Percentiles rank a stretch among this genome's conserved stretches.
Conservation (phyloP, 2,888 invertebrate species). For the Plebejus melissa region DNA sequence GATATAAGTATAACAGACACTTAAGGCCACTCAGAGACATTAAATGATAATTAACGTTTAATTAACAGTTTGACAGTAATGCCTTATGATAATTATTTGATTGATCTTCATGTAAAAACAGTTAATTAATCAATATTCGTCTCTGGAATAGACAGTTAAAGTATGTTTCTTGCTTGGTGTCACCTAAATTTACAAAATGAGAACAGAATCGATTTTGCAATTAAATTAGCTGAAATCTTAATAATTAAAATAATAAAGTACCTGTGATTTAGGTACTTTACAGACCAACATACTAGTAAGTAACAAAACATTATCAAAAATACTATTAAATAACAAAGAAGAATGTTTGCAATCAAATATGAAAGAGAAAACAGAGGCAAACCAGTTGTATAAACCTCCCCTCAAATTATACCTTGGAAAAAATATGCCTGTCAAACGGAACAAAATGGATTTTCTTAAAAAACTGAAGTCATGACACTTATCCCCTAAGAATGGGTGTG, state of each 20-base stretch:
- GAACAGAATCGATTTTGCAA: not conserved
- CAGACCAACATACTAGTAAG: not conserved
- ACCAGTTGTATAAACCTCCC: not conserved
- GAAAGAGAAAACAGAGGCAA: not conserved
- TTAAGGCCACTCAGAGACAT: too few species aligned
- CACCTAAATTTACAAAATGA: too few species aligned
- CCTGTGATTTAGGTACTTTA: not conserved
- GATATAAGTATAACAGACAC: too few species aligned
- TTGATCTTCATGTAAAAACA: too few species aligned
- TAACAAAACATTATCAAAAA: not conserved
- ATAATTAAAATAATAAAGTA: not conserved
- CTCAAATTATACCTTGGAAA: not conserved
- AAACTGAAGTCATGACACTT: constrained; percentile 43
- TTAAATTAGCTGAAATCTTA: not conserved
- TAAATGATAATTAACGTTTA: too few species aligned
- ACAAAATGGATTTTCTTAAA: constrained; percentile 38
- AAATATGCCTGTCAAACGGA: constrained; percentile 20
- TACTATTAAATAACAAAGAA: not conserved
- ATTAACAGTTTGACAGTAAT: too few species aligned
- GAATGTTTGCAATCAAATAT: not conserved
- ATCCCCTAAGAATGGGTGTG: constrained; percentile 33
- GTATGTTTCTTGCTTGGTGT: too few species aligned
- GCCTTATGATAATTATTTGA: too few species aligned
- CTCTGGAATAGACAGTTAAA: too few species aligned
- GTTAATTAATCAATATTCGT: too few species aligned